These are phyloP conservation scores for Coracias cyanogaster DNA, from an alignment of 2,797 vertebrate species.

Conservation along the genomic window DNA sequence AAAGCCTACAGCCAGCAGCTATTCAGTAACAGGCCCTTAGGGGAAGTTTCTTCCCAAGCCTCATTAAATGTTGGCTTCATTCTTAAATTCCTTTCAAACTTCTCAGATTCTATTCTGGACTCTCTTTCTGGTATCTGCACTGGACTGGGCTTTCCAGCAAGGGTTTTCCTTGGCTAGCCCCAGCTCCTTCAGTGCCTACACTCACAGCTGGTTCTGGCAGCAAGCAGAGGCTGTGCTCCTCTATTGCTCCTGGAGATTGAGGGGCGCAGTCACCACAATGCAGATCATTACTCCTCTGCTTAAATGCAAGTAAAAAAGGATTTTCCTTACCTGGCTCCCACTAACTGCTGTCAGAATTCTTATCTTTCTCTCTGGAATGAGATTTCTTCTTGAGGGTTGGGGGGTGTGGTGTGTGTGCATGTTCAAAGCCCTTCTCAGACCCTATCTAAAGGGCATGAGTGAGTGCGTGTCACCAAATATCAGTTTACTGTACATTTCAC, in stretches of 20 bases:
- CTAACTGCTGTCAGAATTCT: background rate
- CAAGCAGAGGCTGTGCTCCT: background rate
- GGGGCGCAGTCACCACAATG: background rate
- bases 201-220: background rate
- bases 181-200: background rate
- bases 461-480: background rate
- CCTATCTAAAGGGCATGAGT: background rate
- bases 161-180: constrained; percentile 17
- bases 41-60: constrained; percentile 42
- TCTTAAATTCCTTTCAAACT: constrained; percentile 56
- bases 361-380: background rate
- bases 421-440: background rate
- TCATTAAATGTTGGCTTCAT: constrained; percentile 56
- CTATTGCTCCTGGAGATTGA: accelerated
- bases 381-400: background rate
- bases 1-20: constrained; percentile 21
- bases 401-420: too few species aligned
- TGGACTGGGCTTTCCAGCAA: background rate
- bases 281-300: background rate
- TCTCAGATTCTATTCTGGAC: constrained; percentile 41
- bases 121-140: background rate
- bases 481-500: background rate
- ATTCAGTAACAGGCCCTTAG: constrained; percentile 14
- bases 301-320: background rate
- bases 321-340: background rate